phyloP scores from a whole-genome alignment of 2,113 vertebrate species.

The Nycticryphes semicollaris region DNA sequence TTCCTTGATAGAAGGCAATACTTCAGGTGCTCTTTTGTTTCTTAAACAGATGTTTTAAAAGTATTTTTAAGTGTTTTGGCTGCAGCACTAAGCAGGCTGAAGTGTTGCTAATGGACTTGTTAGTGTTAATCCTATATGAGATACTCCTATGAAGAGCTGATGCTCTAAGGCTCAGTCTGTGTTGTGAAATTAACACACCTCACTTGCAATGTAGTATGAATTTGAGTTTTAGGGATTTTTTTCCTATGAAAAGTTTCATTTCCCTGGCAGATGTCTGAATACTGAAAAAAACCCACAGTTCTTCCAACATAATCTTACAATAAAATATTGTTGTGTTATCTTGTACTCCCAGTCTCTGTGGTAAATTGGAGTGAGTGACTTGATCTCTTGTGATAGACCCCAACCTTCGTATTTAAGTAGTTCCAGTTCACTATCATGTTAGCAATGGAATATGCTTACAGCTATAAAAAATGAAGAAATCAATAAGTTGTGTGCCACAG shows the following conservation, averaged over 20 bases:
- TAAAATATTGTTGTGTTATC: not conserved
- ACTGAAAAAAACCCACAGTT: not conserved
- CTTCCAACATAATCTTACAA: not conserved
- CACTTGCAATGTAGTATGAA: not conserved
- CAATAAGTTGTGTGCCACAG: not conserved
- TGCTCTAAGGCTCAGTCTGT: not conserved
- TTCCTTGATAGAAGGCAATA: not conserved
- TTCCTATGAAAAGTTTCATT: not conserved
- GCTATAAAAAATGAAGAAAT: not conserved
- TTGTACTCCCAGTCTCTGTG: not conserved
- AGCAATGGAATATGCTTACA: not conserved
- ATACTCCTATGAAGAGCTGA: not conserved
- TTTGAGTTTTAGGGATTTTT: not conserved
- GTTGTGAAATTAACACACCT: not conserved
- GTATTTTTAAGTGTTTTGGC: not conserved
- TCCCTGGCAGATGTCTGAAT: not conserved
- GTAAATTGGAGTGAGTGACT: not conserved
- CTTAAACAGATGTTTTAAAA: not conserved
- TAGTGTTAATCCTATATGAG: not conserved
- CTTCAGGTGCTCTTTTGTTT: not conserved
- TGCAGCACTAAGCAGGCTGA: not conserved
- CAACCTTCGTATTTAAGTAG: not conserved
- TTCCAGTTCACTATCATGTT: not conserved
- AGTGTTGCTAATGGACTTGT: not conserved
- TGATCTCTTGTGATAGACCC: not conserved